These are phyloP conservation scores for Macquaria ambigua DNA, from an alignment of 2,113 vertebrate species.

Conservation along the genomic window DNA sequence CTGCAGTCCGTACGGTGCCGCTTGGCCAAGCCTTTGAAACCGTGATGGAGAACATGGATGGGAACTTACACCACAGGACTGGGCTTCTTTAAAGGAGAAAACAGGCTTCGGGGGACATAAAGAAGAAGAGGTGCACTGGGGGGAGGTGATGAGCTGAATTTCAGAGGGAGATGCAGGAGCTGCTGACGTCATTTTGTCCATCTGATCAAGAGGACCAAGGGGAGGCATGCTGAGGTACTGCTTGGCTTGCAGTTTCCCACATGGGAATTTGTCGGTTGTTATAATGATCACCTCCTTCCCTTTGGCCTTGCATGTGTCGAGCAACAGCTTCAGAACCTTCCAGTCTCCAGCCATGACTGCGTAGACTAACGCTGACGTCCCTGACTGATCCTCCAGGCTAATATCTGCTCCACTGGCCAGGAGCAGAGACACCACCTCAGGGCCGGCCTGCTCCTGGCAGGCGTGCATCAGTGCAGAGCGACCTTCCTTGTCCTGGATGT, in stretches of 20 bases:
- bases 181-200: constrained; percentile 57
- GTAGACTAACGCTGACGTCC: constrained; percentile 89
- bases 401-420: constrained; percentile 88
- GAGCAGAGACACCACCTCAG: constrained; percentile 89
- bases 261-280: constrained; percentile 84
- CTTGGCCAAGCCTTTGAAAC: constrained; percentile 53
- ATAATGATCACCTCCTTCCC: constrained; percentile 98
- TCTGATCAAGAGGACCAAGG: constrained; percentile 59
- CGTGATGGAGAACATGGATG: constrained; percentile 82
- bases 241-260: constrained; percentile 83
- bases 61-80: constrained; percentile 60
- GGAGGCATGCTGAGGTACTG: constrained; percentile 89
- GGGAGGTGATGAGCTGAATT: constrained; percentile 85
- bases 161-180: constrained; percentile 85
- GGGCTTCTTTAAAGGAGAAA: constrained; percentile 78
- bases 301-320: constrained; percentile 89
- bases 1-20: constrained; percentile 53
- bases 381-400: constrained; percentile 89
- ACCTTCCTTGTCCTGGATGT: constrained; percentile 95
- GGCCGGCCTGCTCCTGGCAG: constrained; percentile 87
- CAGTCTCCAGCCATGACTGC: constrained; percentile 89
- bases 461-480: constrained; percentile 93
- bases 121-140: constrained; percentile 61
- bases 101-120: constrained; percentile 59
- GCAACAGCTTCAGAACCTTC: constrained; percentile 88